Evolutionary conservation across 2,888 invertebrate species (phyloP), one percentile per base, ranked within the genome.

Genomic region (Lasioglossum lativentre): DNA sequence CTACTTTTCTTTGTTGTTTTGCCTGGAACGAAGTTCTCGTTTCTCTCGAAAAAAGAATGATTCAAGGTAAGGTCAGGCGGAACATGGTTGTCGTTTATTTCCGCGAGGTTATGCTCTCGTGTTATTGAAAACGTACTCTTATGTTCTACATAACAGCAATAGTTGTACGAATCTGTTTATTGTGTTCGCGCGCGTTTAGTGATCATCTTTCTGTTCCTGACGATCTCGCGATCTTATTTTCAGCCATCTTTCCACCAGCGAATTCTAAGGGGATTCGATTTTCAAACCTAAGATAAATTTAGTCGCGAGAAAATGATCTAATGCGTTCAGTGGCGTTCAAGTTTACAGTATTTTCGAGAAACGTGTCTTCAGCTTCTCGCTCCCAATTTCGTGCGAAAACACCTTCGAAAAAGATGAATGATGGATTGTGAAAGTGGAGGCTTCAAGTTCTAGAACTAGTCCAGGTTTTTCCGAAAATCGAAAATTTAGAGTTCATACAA

Each of bases 301-400:
- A 23, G 10, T 52, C n/a, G 23, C 2, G n/a, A 5, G 3, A 52
- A 52, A 47, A 47, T 23, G 47, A 47, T 23, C 6, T 12, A 45
- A 16, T 0, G 45, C 45, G 6, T 47, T 47, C 6, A 47, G 6
- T 6, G 47, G 23, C 47, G 47, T 52, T 52, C 5, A n/a, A 52
- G n/a, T n/a, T n/a, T 12, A 4, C 56, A 56, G 56, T 56, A 56
- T 12, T 56, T n/a, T 56, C 56, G n/a, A n/a, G 56, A 12, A 56
- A 56, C 47, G 56, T n/a, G n/a, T 56, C n/a, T n/a, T 56, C n/a
- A 56, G 56, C n/a, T 56, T 56, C n/a, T 56, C n/a, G 23, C n/a
- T n/a, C 3, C 10, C 10, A 10, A n/a, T n/a, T n/a, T 12, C 56
- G 10, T 12, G 56, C n/a, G 12, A 12, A 4, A n/a, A 56, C n/a